These are phyloP conservation scores for Tetramorium parvispinum DNA, from an alignment of 1,140 invertebrate genomes.

Conservation along the genomic window DNA sequence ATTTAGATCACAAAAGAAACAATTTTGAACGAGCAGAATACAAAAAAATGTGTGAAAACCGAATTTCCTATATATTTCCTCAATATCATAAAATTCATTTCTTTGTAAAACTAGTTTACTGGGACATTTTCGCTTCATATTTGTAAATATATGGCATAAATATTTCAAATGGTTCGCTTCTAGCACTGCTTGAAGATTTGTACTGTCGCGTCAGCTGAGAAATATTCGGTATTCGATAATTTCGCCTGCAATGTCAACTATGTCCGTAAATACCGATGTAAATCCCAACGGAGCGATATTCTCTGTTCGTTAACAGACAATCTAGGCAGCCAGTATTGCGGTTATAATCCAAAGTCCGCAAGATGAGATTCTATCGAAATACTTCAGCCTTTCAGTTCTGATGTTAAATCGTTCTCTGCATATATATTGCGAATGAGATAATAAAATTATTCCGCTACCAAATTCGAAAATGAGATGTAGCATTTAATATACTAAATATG, in stretches of 20 bases:
- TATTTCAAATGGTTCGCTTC: not conserved
- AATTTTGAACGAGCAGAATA: not conserved
- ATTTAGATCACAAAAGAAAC: constrained; percentile 18
- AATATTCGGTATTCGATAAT: constrained; percentile 49
- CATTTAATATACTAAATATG: not conserved
- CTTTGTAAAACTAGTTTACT: not conserved
- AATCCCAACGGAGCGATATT: constrained; percentile 34
- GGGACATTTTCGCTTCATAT: not conserved
- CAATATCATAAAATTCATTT: not conserved
- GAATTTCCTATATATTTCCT: not conserved
- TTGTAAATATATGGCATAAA: not conserved
- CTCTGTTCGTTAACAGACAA: constrained; percentile 54
- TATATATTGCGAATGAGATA: constrained; percentile 22
- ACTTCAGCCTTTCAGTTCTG: constrained; percentile 31
- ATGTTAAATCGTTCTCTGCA: constrained; percentile 16
- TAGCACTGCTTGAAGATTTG: not conserved
- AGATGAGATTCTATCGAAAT: constrained; percentile 57
- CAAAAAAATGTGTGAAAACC: not conserved
- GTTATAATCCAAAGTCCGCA: constrained; percentile 51
- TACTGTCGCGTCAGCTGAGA: not conserved
- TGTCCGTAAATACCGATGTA: constrained; percentile 44
- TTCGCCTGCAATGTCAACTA: constrained; percentile 32
- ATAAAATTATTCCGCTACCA: constrained; percentile 10
- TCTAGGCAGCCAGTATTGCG: constrained; percentile 42
- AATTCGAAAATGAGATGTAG: not conserved